Base-by-base conservation (phyloP, 2,797 vertebrate species). In the Heteromormyrus szaboi region DNA sequence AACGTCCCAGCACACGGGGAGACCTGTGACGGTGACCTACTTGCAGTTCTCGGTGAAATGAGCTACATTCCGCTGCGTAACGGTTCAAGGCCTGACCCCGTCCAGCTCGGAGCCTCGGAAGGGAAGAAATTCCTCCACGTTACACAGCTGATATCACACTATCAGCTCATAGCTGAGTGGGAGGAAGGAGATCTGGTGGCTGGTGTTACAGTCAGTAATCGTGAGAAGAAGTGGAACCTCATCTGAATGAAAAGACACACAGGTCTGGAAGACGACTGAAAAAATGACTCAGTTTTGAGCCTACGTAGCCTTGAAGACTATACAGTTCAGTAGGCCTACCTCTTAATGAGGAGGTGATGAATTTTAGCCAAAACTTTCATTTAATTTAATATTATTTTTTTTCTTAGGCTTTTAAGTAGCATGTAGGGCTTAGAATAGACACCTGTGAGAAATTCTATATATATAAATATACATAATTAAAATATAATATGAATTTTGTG, bases 21-120 rank as follows among this genome's bases (percentile, higher is more conserved):
- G 46, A 54, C 81, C 81, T 88, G 53, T 48, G 86, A 89, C 59
- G 12, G 54, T 91, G 90, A 91, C 89, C 86, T 89, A 91, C 88
- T 88, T 92, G 89, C 88, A 88, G 53, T n/a, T 91, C 76, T 87
- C 25, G 41, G 56, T 19, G 46, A 86, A 83, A 91, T 76, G 22
- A 72, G 86, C 46, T 86, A 46, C 59, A 87, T 85, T 86, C 65
- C 17, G 54, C 48, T 87, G 56, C 76, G 44, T 86, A 48, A 62
- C 41, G 1, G 88, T 85, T 68, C 79, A 89, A 86, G 51, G 85
- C 41, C 29, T 59, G 85, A 12, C 4, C 17, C 85, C 7, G 17
- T 86, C 37, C 29, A n/a, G 54, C 53, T 19, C 14, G 1, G n/a
- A 59, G 5, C 8, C 59, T 53, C 83, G 2, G n/a, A 85, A 85